Evolutionary conservation across 2,888 invertebrate genomes (phyloP).

Genomic region (Andrena minutula): DNA sequence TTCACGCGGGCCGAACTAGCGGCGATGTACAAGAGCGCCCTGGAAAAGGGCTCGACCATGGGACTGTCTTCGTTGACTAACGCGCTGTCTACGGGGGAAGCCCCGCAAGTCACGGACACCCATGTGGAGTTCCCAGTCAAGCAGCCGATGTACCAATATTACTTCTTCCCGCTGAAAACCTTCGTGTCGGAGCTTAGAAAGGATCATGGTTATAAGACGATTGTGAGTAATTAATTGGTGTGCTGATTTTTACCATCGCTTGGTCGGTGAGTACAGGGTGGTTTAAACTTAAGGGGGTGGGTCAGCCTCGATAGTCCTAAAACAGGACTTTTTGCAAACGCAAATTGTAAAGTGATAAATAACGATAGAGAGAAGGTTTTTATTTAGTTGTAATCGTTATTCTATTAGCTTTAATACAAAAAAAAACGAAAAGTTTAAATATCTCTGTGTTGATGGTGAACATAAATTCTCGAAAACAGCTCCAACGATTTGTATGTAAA

Average conservation of each 20-base stretch:
- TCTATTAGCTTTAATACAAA: too few relatives aligned
- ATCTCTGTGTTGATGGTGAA: too few relatives aligned
- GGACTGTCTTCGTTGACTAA: conserved; percentile 73
- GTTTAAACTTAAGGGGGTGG: too few relatives aligned
- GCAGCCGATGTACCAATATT: conserved; percentile 84
- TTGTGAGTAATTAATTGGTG: conserved; percentile 60
- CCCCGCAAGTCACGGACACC: conserved; percentile 63
- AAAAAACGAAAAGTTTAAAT: too few relatives aligned
- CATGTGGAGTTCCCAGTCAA: conserved; percentile 66
- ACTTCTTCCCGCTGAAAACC: conserved; percentile 86
- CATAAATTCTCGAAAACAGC: too few relatives aligned
- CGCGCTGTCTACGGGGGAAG: conserved; percentile 65
- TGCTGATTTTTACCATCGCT: not conserved
- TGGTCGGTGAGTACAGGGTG: not conserved
- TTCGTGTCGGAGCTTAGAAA: conserved; percentile 83
- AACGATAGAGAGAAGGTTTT: too few relatives aligned
- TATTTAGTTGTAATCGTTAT: too few relatives aligned
- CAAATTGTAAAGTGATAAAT: too few relatives aligned
- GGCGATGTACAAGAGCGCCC: conserved; percentile 85
- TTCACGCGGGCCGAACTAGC: conserved; percentile 85
- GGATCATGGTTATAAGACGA: conserved; percentile 68
- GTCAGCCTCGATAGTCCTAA: too few relatives aligned
- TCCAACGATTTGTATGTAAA: too few relatives aligned
- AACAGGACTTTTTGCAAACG: too few relatives aligned
- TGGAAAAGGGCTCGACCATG: conserved; percentile 80